These are phyloP conservation scores for Parnassius mnemosyne DNA, from an alignment of 2,888 invertebrate species.

Conservation along the genomic window DNA sequence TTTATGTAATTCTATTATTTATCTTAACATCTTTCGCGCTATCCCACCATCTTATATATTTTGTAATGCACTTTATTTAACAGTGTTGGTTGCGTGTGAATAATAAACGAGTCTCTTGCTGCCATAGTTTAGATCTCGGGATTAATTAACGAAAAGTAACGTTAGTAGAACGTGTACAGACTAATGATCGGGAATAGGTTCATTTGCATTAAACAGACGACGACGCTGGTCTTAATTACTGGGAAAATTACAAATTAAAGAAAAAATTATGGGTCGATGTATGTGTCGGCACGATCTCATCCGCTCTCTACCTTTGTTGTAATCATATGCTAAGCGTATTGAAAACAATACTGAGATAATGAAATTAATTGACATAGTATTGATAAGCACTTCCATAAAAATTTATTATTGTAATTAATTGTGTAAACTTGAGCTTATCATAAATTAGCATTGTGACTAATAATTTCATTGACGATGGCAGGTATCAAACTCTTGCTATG, in stretches of 20 bases:
- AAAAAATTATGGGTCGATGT: slow-evolving; percentile 58
- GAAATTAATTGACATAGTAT: neutral
- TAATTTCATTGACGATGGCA: too few relatives aligned
- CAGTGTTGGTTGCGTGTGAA: slow-evolving; percentile 52
- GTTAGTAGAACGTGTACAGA: slow-evolving; percentile 70
- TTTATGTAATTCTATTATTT: slow-evolving; percentile 4
- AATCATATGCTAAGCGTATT: slow-evolving; percentile 43
- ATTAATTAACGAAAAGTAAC: slow-evolving; percentile 77
- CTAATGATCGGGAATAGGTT: slow-evolving; percentile 77
- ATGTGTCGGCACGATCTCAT: slow-evolving; percentile 33
- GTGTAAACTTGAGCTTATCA: too few relatives aligned
- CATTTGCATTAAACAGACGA: slow-evolving; percentile 78
- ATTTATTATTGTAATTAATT: too few relatives aligned
- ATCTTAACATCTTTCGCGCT: slow-evolving; percentile 20
- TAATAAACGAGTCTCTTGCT: slow-evolving; percentile 52
- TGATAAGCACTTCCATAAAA: neutral
- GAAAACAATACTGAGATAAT: slow-evolving; percentile 38
- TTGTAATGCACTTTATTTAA: slow-evolving; percentile 37
- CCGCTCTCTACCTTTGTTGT: slow-evolving; percentile 34
- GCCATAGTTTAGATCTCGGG: slow-evolving; percentile 57
- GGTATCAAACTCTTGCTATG: too few relatives aligned
- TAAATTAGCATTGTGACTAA: too few relatives aligned
- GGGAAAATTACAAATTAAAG: slow-evolving; percentile 77
- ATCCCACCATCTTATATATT: slow-evolving; percentile 24
- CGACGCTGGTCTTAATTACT: slow-evolving; percentile 72